These are phyloP conservation scores for Laticauda colubrina DNA, from an alignment of 2,113 vertebrate genomes.

Conservation along the genomic window DNA sequence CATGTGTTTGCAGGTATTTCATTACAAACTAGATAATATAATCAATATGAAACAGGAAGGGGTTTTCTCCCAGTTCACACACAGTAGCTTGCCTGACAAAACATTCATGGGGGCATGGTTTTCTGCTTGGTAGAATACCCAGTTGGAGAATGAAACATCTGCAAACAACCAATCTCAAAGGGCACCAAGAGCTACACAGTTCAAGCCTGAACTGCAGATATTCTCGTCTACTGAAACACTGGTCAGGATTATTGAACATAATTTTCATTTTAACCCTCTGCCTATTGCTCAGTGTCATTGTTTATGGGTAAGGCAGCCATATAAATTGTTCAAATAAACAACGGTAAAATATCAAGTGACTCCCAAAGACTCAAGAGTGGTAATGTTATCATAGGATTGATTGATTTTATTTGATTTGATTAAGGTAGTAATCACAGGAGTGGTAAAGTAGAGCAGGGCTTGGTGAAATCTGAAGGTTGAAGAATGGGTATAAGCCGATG, in stretches of 20 bases:
- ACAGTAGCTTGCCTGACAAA: background rate
- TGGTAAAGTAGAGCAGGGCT: background rate
- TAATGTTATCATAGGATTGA: background rate
- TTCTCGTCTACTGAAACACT: background rate
- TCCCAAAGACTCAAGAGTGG: background rate
- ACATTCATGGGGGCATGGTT: no score
- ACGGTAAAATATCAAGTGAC: background rate
- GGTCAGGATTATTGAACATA: background rate
- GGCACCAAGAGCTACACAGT: background rate
- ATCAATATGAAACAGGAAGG: background rate
- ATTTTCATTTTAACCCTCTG: background rate
- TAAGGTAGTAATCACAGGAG: background rate
- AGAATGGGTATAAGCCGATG: background rate
- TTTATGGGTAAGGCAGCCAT: background rate
- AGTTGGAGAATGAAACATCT: background rate
- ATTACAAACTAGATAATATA: background rate
- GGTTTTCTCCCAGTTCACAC: background rate
- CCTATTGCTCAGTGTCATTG: background rate
- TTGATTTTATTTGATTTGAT: background rate
- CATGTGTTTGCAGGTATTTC: background rate
- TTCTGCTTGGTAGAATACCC: background rate
- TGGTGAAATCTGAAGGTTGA: background rate
- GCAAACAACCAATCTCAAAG: background rate
- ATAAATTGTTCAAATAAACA: background rate
- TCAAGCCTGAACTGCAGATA: background rate